These are phyloP conservation scores for Ursus arctos DNA, from an alignment of 2,113 vertebrate genomes.

Conservation along the genomic window DNA sequence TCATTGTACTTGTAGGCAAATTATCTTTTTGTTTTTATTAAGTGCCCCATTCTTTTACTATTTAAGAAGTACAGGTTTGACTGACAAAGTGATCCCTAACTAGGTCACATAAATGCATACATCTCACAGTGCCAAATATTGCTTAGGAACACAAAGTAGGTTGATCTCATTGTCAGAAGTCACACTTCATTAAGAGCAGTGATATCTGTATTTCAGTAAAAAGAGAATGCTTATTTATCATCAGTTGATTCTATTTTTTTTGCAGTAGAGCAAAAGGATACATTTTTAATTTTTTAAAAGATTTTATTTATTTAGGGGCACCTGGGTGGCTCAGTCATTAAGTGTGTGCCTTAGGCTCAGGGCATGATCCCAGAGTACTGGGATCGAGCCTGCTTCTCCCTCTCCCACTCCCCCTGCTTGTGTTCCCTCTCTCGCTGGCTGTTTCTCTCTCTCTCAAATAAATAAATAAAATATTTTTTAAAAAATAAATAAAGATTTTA, in stretches of 20 bases:
- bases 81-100: slow-evolving; percentile 13
- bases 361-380: too few species aligned
- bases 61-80: background rate
- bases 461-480: too few species aligned
- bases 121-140: slow-evolving; percentile 33
- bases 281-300: background rate
- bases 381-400: too few species aligned
- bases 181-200: background rate
- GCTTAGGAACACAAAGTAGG: background rate
- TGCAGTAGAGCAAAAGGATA: background rate
- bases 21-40: background rate
- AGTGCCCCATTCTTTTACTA: background rate
- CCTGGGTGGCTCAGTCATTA: too few species aligned
- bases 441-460: too few species aligned
- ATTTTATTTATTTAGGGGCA: background rate
- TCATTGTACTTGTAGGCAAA: background rate
- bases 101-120: background rate
- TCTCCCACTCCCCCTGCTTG: too few species aligned
- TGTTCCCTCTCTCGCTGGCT: too few species aligned
- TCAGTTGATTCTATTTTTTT: background rate
- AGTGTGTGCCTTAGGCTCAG: too few species aligned
- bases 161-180: background rate
- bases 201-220: background rate
- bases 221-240: background rate
- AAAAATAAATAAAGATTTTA: background rate